These are phyloP conservation scores for Pterocles burchelli DNA, from an alignment of 2,113 vertebrate species.

Conservation along the genomic window DNA sequence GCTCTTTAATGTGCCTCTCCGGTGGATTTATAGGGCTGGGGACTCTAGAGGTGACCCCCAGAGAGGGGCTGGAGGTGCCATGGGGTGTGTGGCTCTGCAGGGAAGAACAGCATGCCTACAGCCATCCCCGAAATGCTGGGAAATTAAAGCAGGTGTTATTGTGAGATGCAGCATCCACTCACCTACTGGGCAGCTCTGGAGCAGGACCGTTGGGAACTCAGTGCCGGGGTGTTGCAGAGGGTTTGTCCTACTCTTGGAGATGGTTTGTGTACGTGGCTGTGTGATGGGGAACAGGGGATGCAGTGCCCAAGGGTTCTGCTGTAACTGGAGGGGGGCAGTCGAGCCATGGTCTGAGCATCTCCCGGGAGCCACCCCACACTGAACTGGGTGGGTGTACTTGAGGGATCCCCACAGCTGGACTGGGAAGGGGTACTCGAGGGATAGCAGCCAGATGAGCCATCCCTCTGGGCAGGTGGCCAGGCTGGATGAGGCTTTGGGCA, in stretches of 20 bases:
- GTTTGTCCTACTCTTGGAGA: not conserved
- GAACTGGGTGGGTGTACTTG: too few relatives aligned
- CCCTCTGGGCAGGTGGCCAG: too few relatives aligned
- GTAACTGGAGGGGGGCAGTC: not conserved
- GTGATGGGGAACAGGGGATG: not conserved
- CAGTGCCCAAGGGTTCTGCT: not conserved
- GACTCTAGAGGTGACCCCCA: not conserved
- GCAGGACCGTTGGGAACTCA: not conserved
- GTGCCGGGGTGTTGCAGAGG: not conserved
- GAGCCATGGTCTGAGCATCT: not conserved
- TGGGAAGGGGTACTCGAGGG: rapidly evolving
- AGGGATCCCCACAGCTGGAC: not conserved
- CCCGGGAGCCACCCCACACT: too few relatives aligned
- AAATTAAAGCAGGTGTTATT: not conserved
- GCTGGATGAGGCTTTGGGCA: too few relatives aligned
- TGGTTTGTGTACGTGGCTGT: not conserved
- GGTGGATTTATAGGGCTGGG: too few relatives aligned
- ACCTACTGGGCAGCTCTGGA: not conserved
- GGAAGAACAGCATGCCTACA: not conserved
- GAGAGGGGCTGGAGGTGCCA: not conserved
- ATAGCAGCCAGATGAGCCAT: rapidly evolving
- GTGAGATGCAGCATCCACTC: not conserved
- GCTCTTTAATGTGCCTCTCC: not conserved
- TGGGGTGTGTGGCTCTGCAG: not conserved
- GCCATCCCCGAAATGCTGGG: not conserved